These are phyloP conservation scores for Circaetus cinerascens DNA, from an alignment of 2,113 vertebrate genomes.

Conservation along the genomic window DNA sequence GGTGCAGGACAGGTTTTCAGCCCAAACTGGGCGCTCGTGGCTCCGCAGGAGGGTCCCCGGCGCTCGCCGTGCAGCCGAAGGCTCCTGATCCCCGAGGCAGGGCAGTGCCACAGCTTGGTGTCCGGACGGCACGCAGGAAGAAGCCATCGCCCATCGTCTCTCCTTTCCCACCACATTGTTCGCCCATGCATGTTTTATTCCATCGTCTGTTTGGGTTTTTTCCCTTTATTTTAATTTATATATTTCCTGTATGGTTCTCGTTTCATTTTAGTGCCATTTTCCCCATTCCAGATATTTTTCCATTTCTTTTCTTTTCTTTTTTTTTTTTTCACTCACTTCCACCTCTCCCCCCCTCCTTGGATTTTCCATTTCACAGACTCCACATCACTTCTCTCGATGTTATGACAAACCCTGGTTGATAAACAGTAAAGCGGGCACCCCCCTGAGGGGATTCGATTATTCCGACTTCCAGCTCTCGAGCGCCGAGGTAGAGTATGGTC, in stretches of 20 bases:
- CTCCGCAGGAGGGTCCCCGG: background rate
- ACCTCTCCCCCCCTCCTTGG: slow-evolving; percentile 58
- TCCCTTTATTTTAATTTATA: slow-evolving; percentile 32
- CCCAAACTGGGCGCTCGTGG: background rate
- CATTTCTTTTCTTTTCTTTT: background rate
- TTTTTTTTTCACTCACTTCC: slow-evolving; percentile 57
- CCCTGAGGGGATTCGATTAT: slow-evolving; percentile 90
- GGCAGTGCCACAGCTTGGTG: background rate
- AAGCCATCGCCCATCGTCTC: background rate
- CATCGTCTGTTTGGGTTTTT: slow-evolving; percentile 17
- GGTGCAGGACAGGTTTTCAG: background rate
- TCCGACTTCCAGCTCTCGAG: slow-evolving; percentile 81
- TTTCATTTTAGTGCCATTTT: background rate
- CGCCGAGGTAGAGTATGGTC: slow-evolving; percentile 82
- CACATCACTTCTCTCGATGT: slow-evolving; percentile 90
- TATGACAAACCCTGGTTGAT: slow-evolving; percentile 99
- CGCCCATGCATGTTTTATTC: slow-evolving; percentile 19
- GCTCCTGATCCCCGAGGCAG: background rate
- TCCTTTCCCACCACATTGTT: background rate
- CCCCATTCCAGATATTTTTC: background rate
- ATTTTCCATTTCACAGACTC: slow-evolving; percentile 87
- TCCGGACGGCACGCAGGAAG: background rate
- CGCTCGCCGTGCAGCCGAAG: fast-evolving
- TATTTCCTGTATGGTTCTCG: slow-evolving; percentile 26
- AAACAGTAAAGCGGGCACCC: slow-evolving; percentile 96